Evolutionary conservation across 1,140 invertebrate genomes (phyloP), one percentile per base, ranked within the genome.

Genomic region (Brachionus plicatilis): DNA sequence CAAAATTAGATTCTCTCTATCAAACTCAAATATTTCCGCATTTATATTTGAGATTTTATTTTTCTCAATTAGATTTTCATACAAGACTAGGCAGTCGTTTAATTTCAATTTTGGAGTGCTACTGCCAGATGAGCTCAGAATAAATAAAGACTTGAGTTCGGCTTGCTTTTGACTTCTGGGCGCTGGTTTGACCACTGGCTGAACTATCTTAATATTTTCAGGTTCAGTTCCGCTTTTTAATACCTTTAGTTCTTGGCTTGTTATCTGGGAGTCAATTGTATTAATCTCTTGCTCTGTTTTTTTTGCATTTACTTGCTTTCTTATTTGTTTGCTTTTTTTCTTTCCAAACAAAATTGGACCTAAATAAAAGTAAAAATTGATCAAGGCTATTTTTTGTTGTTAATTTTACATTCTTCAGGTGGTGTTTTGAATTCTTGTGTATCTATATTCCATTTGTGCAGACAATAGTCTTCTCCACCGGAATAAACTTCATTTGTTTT

Each of bases 341-440:
- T 82, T 82, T 37, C 79, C 79, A 65, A 82, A 43, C 27, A 76
- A 17, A 50, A 76, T 76, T n/a, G 72, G 20, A 47, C 68, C 68
- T 72, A 68, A 33, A 33, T 37, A 7, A 37, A 37, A 37, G 0
- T 37, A 7, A 7, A 37, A 37, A 37, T 37, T 12, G 0, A 68
- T n/a, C 24, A 17, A 24, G 8, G 12, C 6, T 70, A 12, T 8
- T 5, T 7, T 14, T 17, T 53, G 24, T 47, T 8, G 11, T 2
- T n/a, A n/a, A 53, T 47, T 27, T 80, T 80, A 65, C 79, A 60
- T 41, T 82, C 53, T 68, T 82, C 29, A 14, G 79, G 79, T 17
- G 79, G 53, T 45, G 9, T 41, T 65, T 82, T 82, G n/a, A 65
- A 65, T 65, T 82, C 65, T 47, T 82, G 79, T 37, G 9, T 5